These are phyloP conservation scores for Masnerella sp. DNA, from an alignment of 2,888 invertebrate genomes.

Conservation along the genomic window DNA sequence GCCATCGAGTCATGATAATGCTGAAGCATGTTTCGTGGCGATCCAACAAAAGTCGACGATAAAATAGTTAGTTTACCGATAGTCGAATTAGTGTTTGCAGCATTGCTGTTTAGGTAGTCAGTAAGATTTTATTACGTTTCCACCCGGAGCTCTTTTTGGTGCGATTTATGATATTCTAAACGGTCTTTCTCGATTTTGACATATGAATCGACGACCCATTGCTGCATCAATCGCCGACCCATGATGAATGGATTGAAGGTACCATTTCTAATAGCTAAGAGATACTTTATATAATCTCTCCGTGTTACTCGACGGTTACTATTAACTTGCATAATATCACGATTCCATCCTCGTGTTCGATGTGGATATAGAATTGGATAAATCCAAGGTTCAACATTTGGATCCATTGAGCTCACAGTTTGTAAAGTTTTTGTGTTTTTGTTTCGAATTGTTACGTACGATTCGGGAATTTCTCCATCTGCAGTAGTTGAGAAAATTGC, in stretches of 20 bases:
- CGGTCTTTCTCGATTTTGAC: too few species aligned
- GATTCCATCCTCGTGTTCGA: constrained; percentile 47
- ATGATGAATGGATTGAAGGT: neutral
- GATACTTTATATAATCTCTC: too few species aligned
- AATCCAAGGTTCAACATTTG: too few species aligned
- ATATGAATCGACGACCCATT: too few species aligned
- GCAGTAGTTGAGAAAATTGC: constrained; percentile 55
- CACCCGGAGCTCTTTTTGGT: constrained; percentile 5
- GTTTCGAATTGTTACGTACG: constrained; percentile 50
- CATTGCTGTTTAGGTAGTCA: neutral
- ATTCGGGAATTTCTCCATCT: constrained; percentile 60
- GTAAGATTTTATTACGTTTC: constrained; percentile 6
- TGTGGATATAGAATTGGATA: constrained; percentile 55
- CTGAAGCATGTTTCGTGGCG: too few species aligned
- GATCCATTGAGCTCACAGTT: too few species aligned
- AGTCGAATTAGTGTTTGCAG: constrained; percentile 6
- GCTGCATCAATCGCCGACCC: constrained; percentile 7
- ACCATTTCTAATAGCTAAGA: neutral
- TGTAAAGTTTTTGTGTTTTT: constrained; percentile 46
- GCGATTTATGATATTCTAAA: too few species aligned
- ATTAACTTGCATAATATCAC: constrained; percentile 4
- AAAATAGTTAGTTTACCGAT: constrained; percentile 7
- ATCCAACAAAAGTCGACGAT: too few species aligned
- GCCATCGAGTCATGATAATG: constrained; percentile 8
- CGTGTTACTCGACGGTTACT: too few species aligned